Evolutionary conservation across 2,797 vertebrate species (phyloP), one percentile per base, ranked within the genome.

Genomic region (Girardinus metallicus): DNA sequence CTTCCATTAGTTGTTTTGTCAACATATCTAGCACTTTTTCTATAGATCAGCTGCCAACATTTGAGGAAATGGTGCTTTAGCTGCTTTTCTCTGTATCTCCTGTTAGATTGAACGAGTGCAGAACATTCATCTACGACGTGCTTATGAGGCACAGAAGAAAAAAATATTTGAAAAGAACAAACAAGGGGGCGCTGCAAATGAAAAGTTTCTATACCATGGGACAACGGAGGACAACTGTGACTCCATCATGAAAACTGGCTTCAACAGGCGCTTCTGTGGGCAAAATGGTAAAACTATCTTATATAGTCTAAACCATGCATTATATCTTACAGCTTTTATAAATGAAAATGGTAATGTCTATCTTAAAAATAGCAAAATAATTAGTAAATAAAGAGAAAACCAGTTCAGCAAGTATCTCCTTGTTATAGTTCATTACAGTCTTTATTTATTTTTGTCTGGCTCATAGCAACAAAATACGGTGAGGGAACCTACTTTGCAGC

Each of bases 31-130:
- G 0, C 5, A 64, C 26, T 64, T 64, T 15, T 46, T 46, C 13
- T 49, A 21, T 49, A 21, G 47, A 26, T 2, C 51, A 64, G 15
- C 15, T 64, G 9, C 34, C 16, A 39, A 9, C 8, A 21, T 0
- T 66, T 21, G 5, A 13, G 4, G 15, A 66, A 13, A 41, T 41
- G 34, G 21, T 12, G 62, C 3, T 41, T 68, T 41, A 68, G 5
- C 3, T 6, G 7, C 2, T 18, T n/a, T 55, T 41, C 44, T 9
- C 5, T 57, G 36, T 0, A 23, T 23, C 12, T 70, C 1, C 0
- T 44, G 21, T 76, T 16, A 96, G 95, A 94, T 96, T 12, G 86
- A 94, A 7, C 91, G 95, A 6, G 60, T 94, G 79, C 95, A 96
- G 86, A 95, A 94, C 23, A 21, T 92, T 1, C 85, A 93, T 72